Percentiles rank a stretch among this genome's conserved stretches.
Evolutionary conservation across 1,140 invertebrate genomes (phyloP).

Genomic region (Nephila pilipes): DNA sequence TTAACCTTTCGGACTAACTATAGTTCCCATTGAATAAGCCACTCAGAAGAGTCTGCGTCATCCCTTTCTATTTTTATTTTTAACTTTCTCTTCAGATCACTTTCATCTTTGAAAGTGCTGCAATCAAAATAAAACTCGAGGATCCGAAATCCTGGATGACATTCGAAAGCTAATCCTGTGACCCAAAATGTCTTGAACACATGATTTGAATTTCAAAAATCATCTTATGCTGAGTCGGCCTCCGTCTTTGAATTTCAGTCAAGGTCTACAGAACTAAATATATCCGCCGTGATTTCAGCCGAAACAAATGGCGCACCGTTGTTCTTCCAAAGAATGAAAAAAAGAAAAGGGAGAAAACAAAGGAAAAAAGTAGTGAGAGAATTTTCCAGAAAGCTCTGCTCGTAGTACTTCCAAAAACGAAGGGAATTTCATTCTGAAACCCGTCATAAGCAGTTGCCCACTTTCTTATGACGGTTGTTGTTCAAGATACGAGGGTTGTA

Average conservation of each 20-base stretch:
- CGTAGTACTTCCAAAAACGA: background rate
- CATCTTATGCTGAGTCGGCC: background rate
- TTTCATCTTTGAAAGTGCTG: too few species aligned
- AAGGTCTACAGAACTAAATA: slow-evolving; percentile 1
- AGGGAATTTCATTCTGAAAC: background rate
- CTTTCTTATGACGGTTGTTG: background rate
- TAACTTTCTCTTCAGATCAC: too few species aligned
- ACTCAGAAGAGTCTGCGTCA: too few species aligned
- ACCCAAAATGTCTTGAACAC: background rate
- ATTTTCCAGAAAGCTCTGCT: slow-evolving; percentile 7
- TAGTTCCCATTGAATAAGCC: too few species aligned
- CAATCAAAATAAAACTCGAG: too few species aligned
- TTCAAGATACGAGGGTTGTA: background rate
- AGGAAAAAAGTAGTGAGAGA: background rate
- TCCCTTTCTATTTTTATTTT: too few species aligned
- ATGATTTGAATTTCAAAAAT: background rate
- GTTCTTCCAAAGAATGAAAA: background rate
- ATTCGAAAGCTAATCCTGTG: background rate
- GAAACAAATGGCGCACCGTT: background rate
- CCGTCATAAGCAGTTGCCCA: background rate
- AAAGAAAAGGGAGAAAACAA: background rate
- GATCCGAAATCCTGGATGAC: too few species aligned
- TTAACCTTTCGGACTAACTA: too few species aligned
- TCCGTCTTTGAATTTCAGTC: background rate
- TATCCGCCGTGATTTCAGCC: background rate